Percentiles rank a stretch among this genome's conserved stretches.
These are phyloP conservation scores for Eretmodus cyanostictus DNA, from an alignment of 2,113 vertebrate species.

Conservation along the genomic window DNA sequence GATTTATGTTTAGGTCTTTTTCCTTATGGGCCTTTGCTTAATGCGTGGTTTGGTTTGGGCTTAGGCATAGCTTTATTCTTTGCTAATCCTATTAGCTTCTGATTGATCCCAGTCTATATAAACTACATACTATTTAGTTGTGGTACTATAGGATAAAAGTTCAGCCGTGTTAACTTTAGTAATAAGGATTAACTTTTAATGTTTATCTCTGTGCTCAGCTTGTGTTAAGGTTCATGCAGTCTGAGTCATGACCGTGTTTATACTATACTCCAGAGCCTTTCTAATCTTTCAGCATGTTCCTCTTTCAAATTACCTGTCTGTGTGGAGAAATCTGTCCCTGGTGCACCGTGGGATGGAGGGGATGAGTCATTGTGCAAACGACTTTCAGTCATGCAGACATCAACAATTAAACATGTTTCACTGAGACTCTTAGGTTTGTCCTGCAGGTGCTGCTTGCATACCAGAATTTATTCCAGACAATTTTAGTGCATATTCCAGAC, in stretches of 20 bases:
- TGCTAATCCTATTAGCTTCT: background rate
- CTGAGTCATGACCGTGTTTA: background rate
- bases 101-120: background rate
- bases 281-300: background rate
- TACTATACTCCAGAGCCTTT: background rate
- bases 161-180: background rate
- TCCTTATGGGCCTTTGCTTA: background rate
- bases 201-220: background rate
- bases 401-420: conserved; percentile 12
- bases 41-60: rapidly evolving
- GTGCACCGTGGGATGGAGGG: background rate
- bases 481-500: background rate
- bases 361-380: conserved; percentile 39
- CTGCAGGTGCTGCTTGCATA: background rate
- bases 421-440: background rate
- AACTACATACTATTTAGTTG: background rate
- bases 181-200: background rate
- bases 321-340: background rate
- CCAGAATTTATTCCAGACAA: background rate
- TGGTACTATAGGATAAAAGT: background rate
- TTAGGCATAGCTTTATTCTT: background rate
- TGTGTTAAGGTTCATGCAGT: background rate
- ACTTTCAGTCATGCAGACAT: conserved; percentile 17
- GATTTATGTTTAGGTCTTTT: background rate
- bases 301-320: background rate